Conservation (phyloP, 2,113 vertebrate genomes). For the Mormyrus lacerda region DNA sequence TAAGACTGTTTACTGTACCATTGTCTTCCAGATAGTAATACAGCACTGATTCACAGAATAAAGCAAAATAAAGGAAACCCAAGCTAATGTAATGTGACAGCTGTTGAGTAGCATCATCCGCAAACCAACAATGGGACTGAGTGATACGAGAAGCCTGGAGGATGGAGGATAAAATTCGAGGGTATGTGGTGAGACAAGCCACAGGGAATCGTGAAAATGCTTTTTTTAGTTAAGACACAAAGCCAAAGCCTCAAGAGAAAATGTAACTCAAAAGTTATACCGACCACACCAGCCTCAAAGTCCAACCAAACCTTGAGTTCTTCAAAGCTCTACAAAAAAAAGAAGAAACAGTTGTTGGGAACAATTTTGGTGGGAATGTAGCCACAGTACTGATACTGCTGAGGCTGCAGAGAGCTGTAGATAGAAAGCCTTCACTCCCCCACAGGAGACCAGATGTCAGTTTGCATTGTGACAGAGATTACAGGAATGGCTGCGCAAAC, state of each 20-base stretch:
- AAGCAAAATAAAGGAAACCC: not conserved
- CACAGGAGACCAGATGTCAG: slow-evolving; percentile 50
- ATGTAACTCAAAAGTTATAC: not conserved
- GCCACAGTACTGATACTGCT: not conserved
- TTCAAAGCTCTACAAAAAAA: not conserved
- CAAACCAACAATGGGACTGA: not conserved
- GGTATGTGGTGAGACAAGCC: not conserved
- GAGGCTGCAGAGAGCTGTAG: not conserved
- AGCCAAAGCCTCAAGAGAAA: not conserved
- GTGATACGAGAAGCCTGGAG: not conserved
- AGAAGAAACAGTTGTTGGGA: not conserved
- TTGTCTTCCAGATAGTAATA: not conserved
- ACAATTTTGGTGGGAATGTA: not conserved
- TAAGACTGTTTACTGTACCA: not conserved
- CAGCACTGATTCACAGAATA: not conserved
- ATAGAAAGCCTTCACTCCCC: not conserved
- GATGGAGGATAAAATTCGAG: not conserved
- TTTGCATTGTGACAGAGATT: slow-evolving; percentile 53
- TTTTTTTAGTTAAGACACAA: not conserved
- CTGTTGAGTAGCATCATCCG: not conserved
- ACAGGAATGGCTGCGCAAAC: slow-evolving; percentile 51
- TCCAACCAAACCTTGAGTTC: not conserved
- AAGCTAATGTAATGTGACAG: not conserved
- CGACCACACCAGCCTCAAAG: not conserved
- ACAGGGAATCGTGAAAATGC: not conserved